Base-by-base conservation (phyloP, 2,797 vertebrate genomes). In the Buphagus erythrorhynchus region DNA sequence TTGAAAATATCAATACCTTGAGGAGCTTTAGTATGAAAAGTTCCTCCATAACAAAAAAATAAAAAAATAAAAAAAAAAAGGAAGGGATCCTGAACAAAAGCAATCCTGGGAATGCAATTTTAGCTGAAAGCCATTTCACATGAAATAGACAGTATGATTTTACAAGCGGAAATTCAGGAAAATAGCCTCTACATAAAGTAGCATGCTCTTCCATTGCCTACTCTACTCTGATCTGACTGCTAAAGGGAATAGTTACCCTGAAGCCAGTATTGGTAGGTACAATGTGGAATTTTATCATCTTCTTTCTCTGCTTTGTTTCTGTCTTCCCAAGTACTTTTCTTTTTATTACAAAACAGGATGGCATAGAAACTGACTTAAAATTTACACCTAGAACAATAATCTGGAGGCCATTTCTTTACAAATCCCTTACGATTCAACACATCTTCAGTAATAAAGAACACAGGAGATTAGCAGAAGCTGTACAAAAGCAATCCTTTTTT, bases 371-470 rank as follows among this genome's bases (percentile, higher is more conserved):
- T 35, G 74, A 79, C 85, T 95, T 90, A 63, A 93, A 92, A 83
- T 90, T 93, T 95, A 95, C 62, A 94, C 85, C 90, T 52, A 57
- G 74, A 96, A 95, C 72, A 96, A 88, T 72, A 69, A 83, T 84
- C 86, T 83, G 66, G 72, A 91, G 65, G 58, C 68, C 75, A 49
- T 71, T 94, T 86, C 86, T 94, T 92, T 40, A 89, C 66, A 94
- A 96, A 93, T 79, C 82, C 62, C 78, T 92, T 82, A 92, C 2
- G 0, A 68, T 84, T 84, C 76, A 84, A 79, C 35, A 52, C 24
- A 49, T 81, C 90, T 90, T 89, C 72, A 79, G 29, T 65, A 91
- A 92, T 73, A 91, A 84, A 91, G 69, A 96, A 52, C 51, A 86
- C 14, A 52, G 29, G 89, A 84, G 63, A 86, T 96, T 82, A 96